Base-by-base conservation (phyloP, 2,888 invertebrate genomes). In the Chrysomela aeneicollis region DNA sequence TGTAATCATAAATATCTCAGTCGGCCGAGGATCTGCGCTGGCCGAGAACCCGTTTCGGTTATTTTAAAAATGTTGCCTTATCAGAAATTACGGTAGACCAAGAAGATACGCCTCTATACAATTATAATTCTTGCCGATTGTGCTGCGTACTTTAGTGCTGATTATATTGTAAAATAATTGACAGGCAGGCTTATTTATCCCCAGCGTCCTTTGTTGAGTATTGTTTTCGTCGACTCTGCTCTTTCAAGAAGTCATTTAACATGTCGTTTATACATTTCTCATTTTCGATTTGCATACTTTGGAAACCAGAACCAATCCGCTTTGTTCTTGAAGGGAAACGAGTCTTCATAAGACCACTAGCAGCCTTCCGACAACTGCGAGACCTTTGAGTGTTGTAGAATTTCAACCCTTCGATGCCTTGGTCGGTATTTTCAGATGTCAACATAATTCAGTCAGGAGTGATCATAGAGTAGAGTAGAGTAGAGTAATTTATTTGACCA, bases 1-100 rank as follows among this genome's bases (percentile, higher is more conserved):
- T 79, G 77, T 79, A 79, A 79, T 79, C 80, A 78, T 81, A 81
- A 81, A 81, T 80, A 79, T 79, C 78, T 77, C 78, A 76, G 75
- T 73, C 76, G 76, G 73, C 73, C 73, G 74, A 68, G 74, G 74
- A 76, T 77, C 71, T 71, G 76, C n/a, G n/a, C 73, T 75, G 76
- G 71, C 74, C 75, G 70, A 75, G 76, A 79, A 79, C 78, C 71
- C 76, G 79, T 79, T 79, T 76, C 76, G 77, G 75, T 74, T 76
- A 77, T 79, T 78, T 76, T 73, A 77, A 78, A 79, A 78, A 78
- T 77, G 78, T 72, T 74, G 73, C 77, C 77, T 79, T 79, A 79
- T 79, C 79, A 77, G 78, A 78, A 79, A 78, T 78, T 79, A 77
- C 77, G 76, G 78, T 77, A 79, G 78, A 76, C 75, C 59, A 66